Percentiles rank a stretch among this genome's conserved stretches.
Conservation (phyloP, 1,140 invertebrate species). For the Archegozetes longisetosus region DNA sequence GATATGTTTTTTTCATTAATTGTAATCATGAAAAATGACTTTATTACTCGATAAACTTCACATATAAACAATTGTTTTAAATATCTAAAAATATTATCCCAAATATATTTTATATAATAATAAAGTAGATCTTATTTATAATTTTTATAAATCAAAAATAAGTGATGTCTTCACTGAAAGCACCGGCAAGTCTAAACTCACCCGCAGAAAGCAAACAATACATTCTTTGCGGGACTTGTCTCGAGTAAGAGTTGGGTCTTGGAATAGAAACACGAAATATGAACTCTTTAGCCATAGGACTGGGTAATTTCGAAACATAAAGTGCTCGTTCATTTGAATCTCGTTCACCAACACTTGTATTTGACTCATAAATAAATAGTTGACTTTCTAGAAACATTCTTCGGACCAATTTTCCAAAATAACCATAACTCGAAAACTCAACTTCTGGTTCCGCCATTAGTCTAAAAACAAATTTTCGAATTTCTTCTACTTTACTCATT, state of each 20-base stretch:
- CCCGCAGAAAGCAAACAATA: constrained; percentile 43
- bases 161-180: constrained; percentile 41
- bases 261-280: constrained; percentile 43
- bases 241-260: constrained; percentile 43
- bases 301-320: background rate
- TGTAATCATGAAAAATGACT: no score
- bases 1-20: no score
- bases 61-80: no score
- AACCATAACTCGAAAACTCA: constrained; percentile 3
- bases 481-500: background rate
- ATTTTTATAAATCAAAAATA: constrained; percentile 7
- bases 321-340: background rate
- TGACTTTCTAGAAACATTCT: constrained; percentile 5
- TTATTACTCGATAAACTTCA: no score
- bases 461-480: constrained; percentile 2
- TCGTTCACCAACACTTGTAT: constrained; percentile 12
- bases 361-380: constrained; percentile 6
- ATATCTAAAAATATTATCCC: no score
- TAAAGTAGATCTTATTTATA: no score
- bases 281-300: constrained; percentile 36
- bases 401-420: background rate
- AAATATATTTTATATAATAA: no score
- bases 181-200: constrained; percentile 46
- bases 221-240: constrained; percentile 43
- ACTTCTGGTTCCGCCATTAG: constrained; percentile 4